These are phyloP conservation scores for Isotomurus palustris DNA, from an alignment of 2,888 invertebrate genomes.

Conservation along the genomic window DNA sequence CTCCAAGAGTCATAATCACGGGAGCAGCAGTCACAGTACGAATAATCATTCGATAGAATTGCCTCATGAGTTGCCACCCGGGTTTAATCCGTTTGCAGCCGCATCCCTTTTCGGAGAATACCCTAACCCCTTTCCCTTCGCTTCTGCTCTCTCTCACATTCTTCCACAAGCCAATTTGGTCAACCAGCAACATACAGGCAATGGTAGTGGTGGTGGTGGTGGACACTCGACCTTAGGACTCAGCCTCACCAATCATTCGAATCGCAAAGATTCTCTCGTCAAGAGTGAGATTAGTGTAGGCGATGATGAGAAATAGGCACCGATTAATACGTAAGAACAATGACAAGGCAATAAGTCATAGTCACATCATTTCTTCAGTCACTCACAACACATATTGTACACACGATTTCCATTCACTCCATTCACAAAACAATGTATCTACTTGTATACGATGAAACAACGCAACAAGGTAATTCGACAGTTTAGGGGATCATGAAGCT, in stretches of 20 bases:
- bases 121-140: conserved; percentile 39
- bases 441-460: no score
- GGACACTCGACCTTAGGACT: neutral
- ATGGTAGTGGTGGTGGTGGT: neutral
- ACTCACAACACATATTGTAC: no score
- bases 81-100: conserved; percentile 37
- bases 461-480: no score
- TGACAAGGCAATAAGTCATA: no score
- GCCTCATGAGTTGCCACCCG: conserved; percentile 25
- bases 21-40: no score
- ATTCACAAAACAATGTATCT: no score
- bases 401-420: no score
- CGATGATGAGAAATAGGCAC: conserved; percentile 5
- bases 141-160: conserved; percentile 38
- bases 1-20: neutral
- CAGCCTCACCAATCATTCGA: neutral
- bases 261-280: neutral
- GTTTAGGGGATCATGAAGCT: no score
- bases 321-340: no score
- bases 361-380: no score
- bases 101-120: conserved; percentile 39
- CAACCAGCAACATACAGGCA: neutral
- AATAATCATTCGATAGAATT: no score
- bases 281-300: conserved; percentile 1
- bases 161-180: conserved; percentile 29